These are phyloP conservation scores for Pelvicachromis taeniatus DNA, from an alignment of 2,113 vertebrate species.

Conservation along the genomic window DNA sequence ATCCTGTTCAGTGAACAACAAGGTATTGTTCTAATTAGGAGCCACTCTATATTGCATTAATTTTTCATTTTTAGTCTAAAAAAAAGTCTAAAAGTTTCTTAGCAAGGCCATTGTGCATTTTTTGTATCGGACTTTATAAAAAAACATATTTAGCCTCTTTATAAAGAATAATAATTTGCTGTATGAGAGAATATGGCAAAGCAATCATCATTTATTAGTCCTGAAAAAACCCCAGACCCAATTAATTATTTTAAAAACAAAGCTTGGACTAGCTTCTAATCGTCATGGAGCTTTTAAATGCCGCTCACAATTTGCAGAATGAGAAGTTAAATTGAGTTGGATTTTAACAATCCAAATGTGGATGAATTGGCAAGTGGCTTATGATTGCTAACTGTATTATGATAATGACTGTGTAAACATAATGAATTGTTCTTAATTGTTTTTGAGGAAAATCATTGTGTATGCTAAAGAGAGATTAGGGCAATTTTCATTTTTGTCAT, in stretches of 20 bases:
- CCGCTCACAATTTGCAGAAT: constrained; percentile 9
- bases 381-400: constrained; percentile 44
- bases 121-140: background rate
- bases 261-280: constrained; percentile 23
- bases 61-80: background rate
- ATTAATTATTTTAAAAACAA: constrained; percentile 1
- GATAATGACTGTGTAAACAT: constrained; percentile 42
- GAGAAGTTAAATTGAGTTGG: constrained; percentile 47
- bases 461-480: constrained; percentile 6
- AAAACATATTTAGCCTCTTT: background rate
- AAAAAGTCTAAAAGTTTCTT: background rate
- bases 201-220: background rate
- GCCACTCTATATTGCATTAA: background rate
- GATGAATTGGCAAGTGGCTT: constrained; percentile 19
- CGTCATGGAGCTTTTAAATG: constrained; percentile 39
- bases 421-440: constrained; percentile 12
- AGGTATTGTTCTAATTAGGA: background rate
- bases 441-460: constrained; percentile 2
- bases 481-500: constrained; percentile 20
- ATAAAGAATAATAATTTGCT: background rate
- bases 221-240: background rate
- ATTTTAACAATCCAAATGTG: constrained; percentile 49
- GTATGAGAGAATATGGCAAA: background rate
- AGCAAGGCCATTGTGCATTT: background rate
- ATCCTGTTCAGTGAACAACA: background rate